Conservation (phyloP, 2,113 vertebrate genomes). For the Epinephelus cyanopodus region DNA sequence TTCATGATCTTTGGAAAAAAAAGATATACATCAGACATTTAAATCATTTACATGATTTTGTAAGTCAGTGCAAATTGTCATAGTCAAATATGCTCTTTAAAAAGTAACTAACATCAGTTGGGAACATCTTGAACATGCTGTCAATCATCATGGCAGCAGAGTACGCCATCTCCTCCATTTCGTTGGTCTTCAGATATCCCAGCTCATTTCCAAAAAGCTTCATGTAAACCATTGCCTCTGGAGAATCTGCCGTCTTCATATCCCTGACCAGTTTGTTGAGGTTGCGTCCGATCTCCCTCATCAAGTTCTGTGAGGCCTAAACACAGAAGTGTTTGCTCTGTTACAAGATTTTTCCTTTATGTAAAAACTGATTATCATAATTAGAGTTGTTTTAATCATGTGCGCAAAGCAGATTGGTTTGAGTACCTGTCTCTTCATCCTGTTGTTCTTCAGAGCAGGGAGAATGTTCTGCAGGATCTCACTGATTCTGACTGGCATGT, state of each 20-base stretch:
- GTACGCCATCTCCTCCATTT: conserved; percentile 83
- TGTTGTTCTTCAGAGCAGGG: conserved; percentile 81
- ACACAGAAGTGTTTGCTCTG: neutral
- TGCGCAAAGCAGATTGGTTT: neutral
- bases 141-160: conserved; percentile 73
- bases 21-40: neutral
- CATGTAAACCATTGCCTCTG: conserved; percentile 92
- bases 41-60: conserved; percentile 61
- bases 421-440: conserved; percentile 81
- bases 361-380: neutral
- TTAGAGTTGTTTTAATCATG: neutral
- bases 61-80: neutral
- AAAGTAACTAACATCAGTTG: conserved; percentile 70
- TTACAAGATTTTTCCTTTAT: neutral
- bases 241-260: conserved; percentile 81
- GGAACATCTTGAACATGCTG: conserved; percentile 79
- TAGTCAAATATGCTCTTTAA: neutral
- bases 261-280: conserved; percentile 88
- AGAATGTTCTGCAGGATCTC: conserved; percentile 87
- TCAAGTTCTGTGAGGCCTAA: conserved; percentile 83
- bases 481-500: conserved; percentile 86
- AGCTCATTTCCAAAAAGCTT: conserved; percentile 91
- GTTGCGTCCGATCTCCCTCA: conserved; percentile 85
- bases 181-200: conserved; percentile 89
- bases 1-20: conserved; percentile 75